Conservation (phyloP, 2,797 vertebrate species). For the Miopithecus talapoin region DNA sequence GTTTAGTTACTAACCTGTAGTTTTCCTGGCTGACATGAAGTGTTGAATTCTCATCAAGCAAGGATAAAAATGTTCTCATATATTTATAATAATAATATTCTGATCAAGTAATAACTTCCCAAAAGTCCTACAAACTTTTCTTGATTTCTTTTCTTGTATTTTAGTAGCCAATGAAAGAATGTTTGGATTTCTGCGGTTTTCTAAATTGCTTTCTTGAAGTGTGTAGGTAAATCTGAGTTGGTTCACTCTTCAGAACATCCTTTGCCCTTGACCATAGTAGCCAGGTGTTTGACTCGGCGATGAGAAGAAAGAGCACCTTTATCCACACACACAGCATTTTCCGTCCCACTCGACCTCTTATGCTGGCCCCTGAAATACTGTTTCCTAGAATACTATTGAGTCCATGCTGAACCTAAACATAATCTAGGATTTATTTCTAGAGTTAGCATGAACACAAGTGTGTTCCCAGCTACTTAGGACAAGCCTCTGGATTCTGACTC, state of each 20-base stretch:
- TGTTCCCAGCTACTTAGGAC: not conserved
- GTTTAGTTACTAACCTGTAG: not conserved
- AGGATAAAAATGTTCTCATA: constrained; percentile 27
- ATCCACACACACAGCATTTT: not conserved
- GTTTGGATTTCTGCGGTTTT: constrained; percentile 12
- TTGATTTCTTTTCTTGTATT: not conserved
- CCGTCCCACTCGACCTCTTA: not conserved
- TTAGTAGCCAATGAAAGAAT: constrained; percentile 8
- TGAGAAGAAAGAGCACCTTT: not conserved
- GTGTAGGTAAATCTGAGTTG: not conserved
- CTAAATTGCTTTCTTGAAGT: constrained; percentile 1
- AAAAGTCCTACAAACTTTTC: not conserved
- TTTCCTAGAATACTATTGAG: constrained; percentile 21
- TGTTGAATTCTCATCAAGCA: not conserved
- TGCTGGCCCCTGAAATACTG: not conserved
- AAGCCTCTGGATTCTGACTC: not conserved
- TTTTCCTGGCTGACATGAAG: constrained; percentile 14
- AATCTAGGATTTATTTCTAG: constrained; percentile 38
- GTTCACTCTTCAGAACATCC: not conserved
- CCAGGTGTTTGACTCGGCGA: not conserved
- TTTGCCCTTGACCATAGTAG: not conserved
- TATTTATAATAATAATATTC: constrained; percentile 32
- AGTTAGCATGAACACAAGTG: not conserved
- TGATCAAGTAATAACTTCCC: constrained; percentile 29
- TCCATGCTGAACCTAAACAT: not conserved